Conservation (phyloP, 2,888 invertebrate species). For the Bombyx huttoni region DNA sequence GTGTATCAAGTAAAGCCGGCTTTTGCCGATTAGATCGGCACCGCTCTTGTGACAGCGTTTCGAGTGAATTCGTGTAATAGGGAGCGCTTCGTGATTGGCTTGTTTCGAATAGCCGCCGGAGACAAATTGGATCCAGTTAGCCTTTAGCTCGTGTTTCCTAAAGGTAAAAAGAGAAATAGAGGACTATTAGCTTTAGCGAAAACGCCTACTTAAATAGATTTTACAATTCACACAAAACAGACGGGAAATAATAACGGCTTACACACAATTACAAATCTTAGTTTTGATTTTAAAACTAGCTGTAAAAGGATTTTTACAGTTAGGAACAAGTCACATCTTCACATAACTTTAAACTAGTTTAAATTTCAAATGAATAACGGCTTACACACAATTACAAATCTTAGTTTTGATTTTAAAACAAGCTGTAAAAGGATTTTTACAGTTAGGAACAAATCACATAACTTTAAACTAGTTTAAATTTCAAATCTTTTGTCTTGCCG, state of each 20-base stretch:
- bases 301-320: too few relatives aligned
- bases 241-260: background rate
- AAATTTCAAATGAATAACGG: background rate
- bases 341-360: too few relatives aligned
- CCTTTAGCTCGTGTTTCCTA: constrained; percentile 37
- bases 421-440: too few relatives aligned
- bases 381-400: background rate
- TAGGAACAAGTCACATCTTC: too few relatives aligned
- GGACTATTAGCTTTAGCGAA: constrained; percentile 5
- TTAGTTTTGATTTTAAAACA: too few relatives aligned
- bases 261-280: background rate
- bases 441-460: too few relatives aligned
- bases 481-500: too few relatives aligned
- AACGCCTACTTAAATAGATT: background rate
- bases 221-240: background rate
- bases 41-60: constrained; percentile 19
- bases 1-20: constrained; percentile 48
- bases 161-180: constrained; percentile 22
- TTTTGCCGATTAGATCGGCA: constrained; percentile 49
- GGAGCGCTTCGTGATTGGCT: constrained; percentile 51
- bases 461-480: too few relatives aligned
- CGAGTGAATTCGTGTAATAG: constrained; percentile 44
- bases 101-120: constrained; percentile 48
- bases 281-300: too few relatives aligned
- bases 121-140: constrained; percentile 62